Conservation (phyloP, 2,113 vertebrate species). For the Sitta europaea region DNA sequence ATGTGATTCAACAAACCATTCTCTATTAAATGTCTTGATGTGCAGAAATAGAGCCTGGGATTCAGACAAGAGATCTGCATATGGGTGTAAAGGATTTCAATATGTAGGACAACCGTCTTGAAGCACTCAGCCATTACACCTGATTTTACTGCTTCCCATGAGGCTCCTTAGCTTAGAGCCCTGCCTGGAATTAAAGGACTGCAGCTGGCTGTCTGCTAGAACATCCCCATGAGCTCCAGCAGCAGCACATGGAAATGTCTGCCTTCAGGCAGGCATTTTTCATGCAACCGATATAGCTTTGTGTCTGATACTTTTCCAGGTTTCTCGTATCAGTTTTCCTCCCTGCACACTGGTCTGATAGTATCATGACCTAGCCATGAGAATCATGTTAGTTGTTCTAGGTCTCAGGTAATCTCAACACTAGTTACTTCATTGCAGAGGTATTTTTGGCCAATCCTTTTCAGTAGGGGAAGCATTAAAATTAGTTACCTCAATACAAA, state of each 20-base stretch:
- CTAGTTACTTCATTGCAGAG: neutral
- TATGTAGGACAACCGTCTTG: neutral
- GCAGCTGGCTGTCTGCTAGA: neutral
- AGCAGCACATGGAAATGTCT: neutral
- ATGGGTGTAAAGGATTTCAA: neutral
- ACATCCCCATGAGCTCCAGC: neutral
- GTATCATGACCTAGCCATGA: neutral
- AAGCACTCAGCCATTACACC: neutral
- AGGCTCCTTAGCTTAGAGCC: neutral
- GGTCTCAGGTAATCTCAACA: neutral
- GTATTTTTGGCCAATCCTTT: neutral
- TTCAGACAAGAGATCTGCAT: neutral
- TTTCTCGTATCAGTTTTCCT: neutral
- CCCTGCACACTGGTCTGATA: neutral
- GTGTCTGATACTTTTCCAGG: neutral
- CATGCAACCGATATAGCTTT: neutral
- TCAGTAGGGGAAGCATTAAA: neutral
- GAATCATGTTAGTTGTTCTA: neutral
- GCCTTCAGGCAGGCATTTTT: neutral
- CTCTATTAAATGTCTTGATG: neutral
- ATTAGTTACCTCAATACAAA: neutral
- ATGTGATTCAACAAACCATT: neutral
- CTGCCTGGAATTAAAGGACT: neutral
- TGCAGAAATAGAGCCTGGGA: neutral
- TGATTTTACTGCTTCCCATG: neutral